Base-by-base conservation (phyloP, 2,113 vertebrate genomes). In the Pterocles burchelli region DNA sequence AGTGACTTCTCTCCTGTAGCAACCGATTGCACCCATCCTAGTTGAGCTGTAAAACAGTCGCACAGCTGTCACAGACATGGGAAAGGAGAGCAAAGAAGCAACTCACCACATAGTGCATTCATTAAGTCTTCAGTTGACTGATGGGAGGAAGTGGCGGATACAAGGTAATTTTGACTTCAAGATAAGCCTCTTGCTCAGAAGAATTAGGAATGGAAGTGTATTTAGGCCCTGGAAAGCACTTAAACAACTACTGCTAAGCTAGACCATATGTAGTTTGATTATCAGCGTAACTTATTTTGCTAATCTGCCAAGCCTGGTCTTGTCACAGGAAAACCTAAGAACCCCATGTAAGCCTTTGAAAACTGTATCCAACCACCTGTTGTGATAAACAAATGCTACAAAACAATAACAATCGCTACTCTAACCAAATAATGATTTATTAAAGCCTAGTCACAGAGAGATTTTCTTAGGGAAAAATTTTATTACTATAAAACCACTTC, bases 11-110 rank as follows among this genome's bases (percentile, higher is more conserved):
- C 33, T 83, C n/a, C 38, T 63, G 33, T 51, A 70, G 67, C 49
- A 80, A 80, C 17, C 1, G 1, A 77, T 0, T 13, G 46, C 55
- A 71, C 13, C 25, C 1, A 0, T 31, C 41, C 36, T 33, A 38
- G 26, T 0, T 43, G 46, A 55, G 63, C 11, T 31, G 46, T 1
- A 62, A 28, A 51, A 83, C 1, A 67, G 58, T 15, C 67, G 59
- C 1, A 52, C 3, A 77, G 49, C 48, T 82, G 51, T 21, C 24
- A 43, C 12, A 63, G 28, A 43, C 34, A 71, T 0, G 0, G 41
- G 19, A 84, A 12, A 81, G 25, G 9, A 38, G 11, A 34, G 17
- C 45, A 76, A 79, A 70, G 31, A 34, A n/a, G 38, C 45, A 62
- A 43, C n/a, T 75, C n/a, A 62, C 26, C 17, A 49, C 21, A 46